Base-by-base conservation (phyloP, 2,113 vertebrate genomes). In the Arizona elegans region DNA sequence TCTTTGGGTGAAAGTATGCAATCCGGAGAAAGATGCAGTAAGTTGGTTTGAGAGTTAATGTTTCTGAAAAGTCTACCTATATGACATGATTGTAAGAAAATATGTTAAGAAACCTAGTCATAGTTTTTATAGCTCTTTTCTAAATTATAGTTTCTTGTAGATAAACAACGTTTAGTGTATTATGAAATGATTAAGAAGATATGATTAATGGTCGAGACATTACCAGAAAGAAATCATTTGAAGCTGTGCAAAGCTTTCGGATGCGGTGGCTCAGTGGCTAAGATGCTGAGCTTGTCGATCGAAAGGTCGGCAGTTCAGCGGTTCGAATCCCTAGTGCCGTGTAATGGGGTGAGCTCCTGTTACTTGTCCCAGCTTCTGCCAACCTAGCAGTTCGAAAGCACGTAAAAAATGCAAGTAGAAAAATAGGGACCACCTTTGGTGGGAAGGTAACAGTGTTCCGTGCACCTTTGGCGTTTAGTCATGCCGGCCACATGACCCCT, bases 1-100 rank as follows among this genome's bases (percentile, higher is more conserved):
- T 95, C 98, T 99, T 58, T 99, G 99, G 99, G 99, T 99, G 81
- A 99, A 99, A 98, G 99, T 99, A 92, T 99, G 99, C 98, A 99
- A 99, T 94, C 99, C 99, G 38, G 99, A 99, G 96, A 99, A 99
- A 97, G 99, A 99, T 94, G 99, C 99, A 91, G 99, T 99, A 98
- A 97, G 98, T 98, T 92, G 87, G 92, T 86, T 13, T 52, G 62
- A 11, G 54, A 88, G 5, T 52, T 13, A 90, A 93, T 90, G 91
- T 93, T 92, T 23, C 0, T 62, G 1, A 47, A 62, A 8, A 47
- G 70, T 23, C 21, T 91, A 92, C 93, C 65, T 33, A 8, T 47
- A 59, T 62, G 47, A 15, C 23, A 1, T 81, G 90, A 94, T 3
- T 86, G 92, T 59, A 70, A 29, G 93, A 75, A 89, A 81, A 43